Evolutionary conservation across 2,113 vertebrate genomes (phyloP).

Genomic region (Saguinus imperator): DNA sequence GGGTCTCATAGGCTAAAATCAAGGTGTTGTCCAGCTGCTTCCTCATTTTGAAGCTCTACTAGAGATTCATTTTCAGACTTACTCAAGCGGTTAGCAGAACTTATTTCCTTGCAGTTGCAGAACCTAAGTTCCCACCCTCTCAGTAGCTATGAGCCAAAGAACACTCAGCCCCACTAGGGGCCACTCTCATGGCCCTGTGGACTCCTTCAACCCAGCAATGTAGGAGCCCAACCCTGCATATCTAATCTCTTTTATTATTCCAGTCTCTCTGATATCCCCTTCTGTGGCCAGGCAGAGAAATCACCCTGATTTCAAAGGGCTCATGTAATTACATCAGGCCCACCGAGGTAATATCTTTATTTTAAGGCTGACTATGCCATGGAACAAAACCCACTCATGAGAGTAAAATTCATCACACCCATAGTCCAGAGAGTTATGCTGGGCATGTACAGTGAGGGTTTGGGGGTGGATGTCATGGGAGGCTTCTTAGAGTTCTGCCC

Average conservation of each 20-base stretch:
- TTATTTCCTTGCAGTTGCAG: background rate
- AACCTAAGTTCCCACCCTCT: background rate
- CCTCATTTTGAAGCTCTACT: background rate
- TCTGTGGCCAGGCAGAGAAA: background rate
- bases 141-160: background rate
- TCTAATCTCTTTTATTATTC: background rate
- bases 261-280: background rate
- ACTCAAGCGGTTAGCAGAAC: background rate
- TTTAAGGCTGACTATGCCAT: background rate
- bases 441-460: background rate
- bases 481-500: background rate
- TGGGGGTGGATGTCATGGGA: background rate
- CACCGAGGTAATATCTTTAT: background rate
- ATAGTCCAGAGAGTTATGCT: background rate
- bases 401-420: background rate
- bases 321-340: background rate
- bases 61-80: background rate
- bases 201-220: background rate
- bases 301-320: background rate
- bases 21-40: background rate
- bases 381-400: background rate
- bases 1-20: background rate
- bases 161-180: too few relatives aligned
- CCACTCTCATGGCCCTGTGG: accelerated
- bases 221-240: background rate